Percentiles rank a stretch among this genome's conserved stretches.
These are phyloP conservation scores for Odontothrips loti DNA, from an alignment of 2,888 invertebrate species.

Conservation along the genomic window DNA sequence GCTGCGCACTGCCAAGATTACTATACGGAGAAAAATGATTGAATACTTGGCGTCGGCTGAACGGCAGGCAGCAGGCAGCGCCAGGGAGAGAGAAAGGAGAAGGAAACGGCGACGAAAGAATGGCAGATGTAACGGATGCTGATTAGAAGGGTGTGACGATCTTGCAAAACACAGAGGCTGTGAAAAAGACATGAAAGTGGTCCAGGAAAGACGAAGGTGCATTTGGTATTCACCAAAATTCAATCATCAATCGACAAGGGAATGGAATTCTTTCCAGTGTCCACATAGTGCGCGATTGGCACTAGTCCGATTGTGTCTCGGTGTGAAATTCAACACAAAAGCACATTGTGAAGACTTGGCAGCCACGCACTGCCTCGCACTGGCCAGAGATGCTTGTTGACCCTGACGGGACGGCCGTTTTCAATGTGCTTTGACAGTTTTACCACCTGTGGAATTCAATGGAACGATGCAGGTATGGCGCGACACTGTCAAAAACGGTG, in stretches of 20 bases:
- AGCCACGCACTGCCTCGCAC: not conserved
- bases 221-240: too few relatives aligned
- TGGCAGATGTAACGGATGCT: not conserved
- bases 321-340: not conserved
- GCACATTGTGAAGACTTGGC: not conserved
- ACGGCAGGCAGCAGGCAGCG: not conserved
- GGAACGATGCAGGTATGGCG: not conserved
- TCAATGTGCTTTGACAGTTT: conserved; percentile 20
- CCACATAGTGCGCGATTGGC: not conserved
- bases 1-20: too few relatives aligned
- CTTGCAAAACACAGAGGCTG: too few relatives aligned
- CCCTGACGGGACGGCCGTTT: conserved; percentile 6
- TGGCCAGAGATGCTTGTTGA: not conserved
- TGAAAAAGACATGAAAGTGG: too few relatives aligned
- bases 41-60: not conserved
- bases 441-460: conserved; percentile 10
- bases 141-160: too few relatives aligned
- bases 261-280: too few relatives aligned
- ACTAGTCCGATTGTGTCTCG: not conserved
- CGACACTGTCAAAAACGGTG: conserved; percentile 1
- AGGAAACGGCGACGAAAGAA: too few relatives aligned
- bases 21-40: conserved; percentile 14
- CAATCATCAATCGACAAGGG: too few relatives aligned
- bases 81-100: not conserved
- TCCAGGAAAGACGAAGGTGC: too few relatives aligned